Percentiles rank a stretch among this genome's conserved stretches.
Conservation (phyloP, 2,797 vertebrate species). For the Argya squamiceps region DNA sequence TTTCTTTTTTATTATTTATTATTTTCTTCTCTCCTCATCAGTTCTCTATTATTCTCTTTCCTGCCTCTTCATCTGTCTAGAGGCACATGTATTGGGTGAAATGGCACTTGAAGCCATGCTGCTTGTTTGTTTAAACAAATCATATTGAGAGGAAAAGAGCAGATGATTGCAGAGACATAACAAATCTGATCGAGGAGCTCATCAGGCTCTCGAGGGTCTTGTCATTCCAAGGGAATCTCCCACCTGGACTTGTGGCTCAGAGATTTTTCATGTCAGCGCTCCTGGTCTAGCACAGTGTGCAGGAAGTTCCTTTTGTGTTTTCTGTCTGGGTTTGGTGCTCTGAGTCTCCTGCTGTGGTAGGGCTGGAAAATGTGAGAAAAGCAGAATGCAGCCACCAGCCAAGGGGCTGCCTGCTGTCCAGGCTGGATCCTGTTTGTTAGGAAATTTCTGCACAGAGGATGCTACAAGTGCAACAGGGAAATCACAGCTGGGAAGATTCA, state of each 20-base stretch:
- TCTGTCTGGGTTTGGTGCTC: not conserved
- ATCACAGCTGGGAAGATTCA: not conserved
- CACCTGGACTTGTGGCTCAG: not conserved
- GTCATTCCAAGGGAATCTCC: not conserved
- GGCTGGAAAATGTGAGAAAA: not conserved
- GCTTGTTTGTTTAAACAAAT: constrained; percentile 66
- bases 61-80: constrained; percentile 45
- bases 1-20: constrained; percentile 38
- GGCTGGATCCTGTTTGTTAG: not conserved
- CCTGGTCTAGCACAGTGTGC: not conserved
- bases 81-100: not conserved
- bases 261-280: not conserved
- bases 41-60: constrained; percentile 44
- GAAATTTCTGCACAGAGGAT: not conserved
- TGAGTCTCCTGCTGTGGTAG: not conserved
- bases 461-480: not conserved
- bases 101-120: constrained; percentile 44
- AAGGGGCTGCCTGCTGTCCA: not conserved
- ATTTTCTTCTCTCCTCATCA: constrained; percentile 40
- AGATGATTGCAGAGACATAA: not conserved
- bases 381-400: too few species aligned
- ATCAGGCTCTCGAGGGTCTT: not conserved
- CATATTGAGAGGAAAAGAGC: constrained; percentile 2
- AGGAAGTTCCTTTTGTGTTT: not conserved
- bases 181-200: not conserved